These are phyloP conservation scores for Atethmia centrago DNA, from an alignment of 2,888 invertebrate genomes.

Conservation along the genomic window DNA sequence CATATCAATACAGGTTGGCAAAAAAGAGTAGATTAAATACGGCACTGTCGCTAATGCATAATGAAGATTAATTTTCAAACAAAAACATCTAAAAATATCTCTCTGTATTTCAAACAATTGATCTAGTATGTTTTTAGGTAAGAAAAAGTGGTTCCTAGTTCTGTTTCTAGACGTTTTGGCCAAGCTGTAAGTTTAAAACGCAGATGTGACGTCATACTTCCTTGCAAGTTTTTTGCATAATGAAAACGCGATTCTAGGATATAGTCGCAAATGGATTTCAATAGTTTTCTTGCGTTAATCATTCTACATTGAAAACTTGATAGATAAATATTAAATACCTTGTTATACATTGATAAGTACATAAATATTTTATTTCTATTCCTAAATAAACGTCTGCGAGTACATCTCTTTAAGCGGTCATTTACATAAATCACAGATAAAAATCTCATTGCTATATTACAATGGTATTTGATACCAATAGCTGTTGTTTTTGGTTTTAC, in stretches of 20 bases:
- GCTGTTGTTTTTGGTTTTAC: slow-evolving; percentile 45
- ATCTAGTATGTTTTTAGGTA: slow-evolving; percentile 1
- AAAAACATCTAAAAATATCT: not conserved
- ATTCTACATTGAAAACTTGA: slow-evolving; percentile 21
- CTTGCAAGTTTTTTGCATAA: not conserved
- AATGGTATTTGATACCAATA: slow-evolving; percentile 63
- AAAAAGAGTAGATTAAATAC: slow-evolving; percentile 7
- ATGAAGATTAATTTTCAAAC: not conserved
- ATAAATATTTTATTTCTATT: slow-evolving; percentile 49
- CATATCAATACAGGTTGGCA: too few species aligned
- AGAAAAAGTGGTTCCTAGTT: not conserved
- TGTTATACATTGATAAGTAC: slow-evolving; percentile 47
- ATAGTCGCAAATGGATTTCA: not conserved
- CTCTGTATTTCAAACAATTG: not conserved
- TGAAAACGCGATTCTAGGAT: not conserved
- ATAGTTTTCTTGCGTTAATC: slow-evolving; percentile 7
- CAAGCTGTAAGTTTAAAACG: slow-evolving; percentile 22
- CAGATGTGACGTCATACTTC: not conserved
- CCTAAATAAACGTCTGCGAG: slow-evolving; percentile 61
- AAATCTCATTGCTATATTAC: slow-evolving; percentile 64
- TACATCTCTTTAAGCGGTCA: slow-evolving; percentile 65
- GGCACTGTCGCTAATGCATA: not conserved
- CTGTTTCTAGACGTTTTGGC: not conserved
- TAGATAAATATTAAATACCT: slow-evolving; percentile 44
- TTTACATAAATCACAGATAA: slow-evolving; percentile 78